phyloP scores from a whole-genome alignment of 2,797 vertebrate species.

The Siniperca undulata region DNA sequence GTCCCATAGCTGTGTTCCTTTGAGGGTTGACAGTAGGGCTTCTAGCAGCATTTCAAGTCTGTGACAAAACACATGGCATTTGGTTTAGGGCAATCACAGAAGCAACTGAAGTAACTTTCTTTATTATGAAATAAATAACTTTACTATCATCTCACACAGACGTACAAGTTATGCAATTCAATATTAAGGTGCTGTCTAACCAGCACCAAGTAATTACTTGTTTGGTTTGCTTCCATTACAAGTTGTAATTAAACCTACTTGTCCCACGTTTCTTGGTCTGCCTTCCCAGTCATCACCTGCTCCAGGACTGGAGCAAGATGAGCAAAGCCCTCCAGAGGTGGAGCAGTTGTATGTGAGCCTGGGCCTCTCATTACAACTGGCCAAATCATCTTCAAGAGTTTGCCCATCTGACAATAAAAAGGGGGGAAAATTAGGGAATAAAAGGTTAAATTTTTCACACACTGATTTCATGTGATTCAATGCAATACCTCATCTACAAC shows the following conservation, averaged over 20 bases:
- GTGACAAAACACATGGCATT: conserved; percentile 41
- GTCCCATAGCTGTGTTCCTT: conserved; percentile 65
- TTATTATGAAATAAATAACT: conserved; percentile 1
- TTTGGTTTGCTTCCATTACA: neutral
- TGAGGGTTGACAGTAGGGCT: conserved; percentile 67
- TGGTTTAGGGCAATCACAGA: conserved; percentile 26
- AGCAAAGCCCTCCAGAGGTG: conserved; percentile 52
- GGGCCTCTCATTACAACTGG: conserved; percentile 55
- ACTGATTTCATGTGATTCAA: neutral
- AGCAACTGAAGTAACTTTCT: neutral
- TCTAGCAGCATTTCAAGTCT: conserved; percentile 77
- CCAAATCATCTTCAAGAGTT: conserved; percentile 60
- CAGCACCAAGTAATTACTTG: neutral
- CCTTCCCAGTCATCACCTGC: conserved; percentile 70
- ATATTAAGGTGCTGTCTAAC: neutral
- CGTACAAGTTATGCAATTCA: neutral
- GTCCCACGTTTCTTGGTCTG: conserved; percentile 77
- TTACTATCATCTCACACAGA: neutral
- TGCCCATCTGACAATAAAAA: conserved; percentile 62
- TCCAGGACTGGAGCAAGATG: conserved; percentile 70
- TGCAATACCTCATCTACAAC: neutral
- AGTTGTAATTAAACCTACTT: conserved; percentile 68
- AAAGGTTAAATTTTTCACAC: neutral
- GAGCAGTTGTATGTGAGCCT: conserved; percentile 13
- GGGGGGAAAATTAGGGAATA: neutral